A percentile compares a stretch with the other conserved stretches of the same genome.
These are phyloP conservation scores for Amiota communis DNA, from an alignment of 2,888 invertebrate genomes.

Conservation along the genomic window DNA sequence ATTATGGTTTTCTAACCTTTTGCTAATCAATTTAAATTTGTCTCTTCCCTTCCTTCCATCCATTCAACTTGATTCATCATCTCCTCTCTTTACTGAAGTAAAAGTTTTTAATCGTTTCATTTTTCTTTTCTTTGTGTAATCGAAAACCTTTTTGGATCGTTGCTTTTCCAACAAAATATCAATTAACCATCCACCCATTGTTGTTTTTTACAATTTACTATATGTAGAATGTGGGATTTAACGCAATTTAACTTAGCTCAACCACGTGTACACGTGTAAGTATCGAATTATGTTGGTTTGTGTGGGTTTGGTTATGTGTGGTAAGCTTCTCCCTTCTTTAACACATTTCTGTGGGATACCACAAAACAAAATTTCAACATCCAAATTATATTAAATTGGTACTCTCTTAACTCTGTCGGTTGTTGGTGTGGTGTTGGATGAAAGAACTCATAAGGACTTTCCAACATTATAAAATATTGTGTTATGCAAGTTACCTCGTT, in stretches of 20 bases:
- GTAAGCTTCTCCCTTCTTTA: too few relatives aligned
- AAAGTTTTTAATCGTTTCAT: constrained; percentile 17
- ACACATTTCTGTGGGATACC: too few relatives aligned
- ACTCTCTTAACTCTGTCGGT: constrained; percentile 30
- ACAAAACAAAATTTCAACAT: too few relatives aligned
- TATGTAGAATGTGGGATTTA: constrained; percentile 20
- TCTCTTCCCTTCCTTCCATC: too few relatives aligned
- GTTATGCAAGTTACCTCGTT: too few relatives aligned
- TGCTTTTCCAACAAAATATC: too few relatives aligned
- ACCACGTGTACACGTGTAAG: too few relatives aligned
- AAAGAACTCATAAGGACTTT: too few relatives aligned
- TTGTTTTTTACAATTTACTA: background rate
- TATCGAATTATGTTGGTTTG: background rate
- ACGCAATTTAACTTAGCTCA: constrained; percentile 42
- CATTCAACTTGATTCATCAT: too few relatives aligned
- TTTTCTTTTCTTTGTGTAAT: background rate
- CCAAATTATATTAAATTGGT: constrained; percentile 59
- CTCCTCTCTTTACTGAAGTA: background rate
- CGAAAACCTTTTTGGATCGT: background rate
- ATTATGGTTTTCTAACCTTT: background rate
- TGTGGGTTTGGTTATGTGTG: too few relatives aligned
- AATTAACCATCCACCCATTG: too few relatives aligned
- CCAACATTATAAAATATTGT: too few relatives aligned
- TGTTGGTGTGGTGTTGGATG: background rate
- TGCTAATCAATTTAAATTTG: constrained; percentile 3